Evolutionary conservation across 2,113 vertebrate species (phyloP).

Genomic region (Pseudonaja textilis): DNA sequence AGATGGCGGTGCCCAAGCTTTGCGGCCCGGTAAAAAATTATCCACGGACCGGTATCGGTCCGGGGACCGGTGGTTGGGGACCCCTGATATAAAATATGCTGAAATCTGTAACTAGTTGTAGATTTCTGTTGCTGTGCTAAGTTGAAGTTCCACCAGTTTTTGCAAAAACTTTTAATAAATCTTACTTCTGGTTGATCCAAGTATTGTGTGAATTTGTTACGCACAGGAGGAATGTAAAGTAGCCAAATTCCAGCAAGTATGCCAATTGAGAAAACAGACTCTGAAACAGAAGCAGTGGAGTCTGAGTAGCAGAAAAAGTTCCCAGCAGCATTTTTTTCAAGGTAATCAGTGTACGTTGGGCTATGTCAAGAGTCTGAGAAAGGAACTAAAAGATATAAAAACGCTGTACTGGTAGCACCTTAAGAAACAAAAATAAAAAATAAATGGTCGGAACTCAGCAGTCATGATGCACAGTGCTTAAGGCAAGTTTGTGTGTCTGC

Average conservation of each 20-base stretch:
- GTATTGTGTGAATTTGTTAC: too few relatives aligned
- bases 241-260: neutral
- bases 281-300: neutral
- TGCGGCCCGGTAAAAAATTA: too few relatives aligned
- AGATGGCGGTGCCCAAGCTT: too few relatives aligned
- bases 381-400: neutral
- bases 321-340: neutral
- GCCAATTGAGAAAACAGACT: neutral
- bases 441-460: neutral
- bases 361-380: neutral
- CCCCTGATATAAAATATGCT: too few relatives aligned
- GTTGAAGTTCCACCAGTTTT: too few relatives aligned
- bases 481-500: neutral
- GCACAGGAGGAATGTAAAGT: neutral
- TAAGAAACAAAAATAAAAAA: neutral
- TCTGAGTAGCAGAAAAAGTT: neutral
- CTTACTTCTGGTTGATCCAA: too few relatives aligned
- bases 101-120: too few relatives aligned
- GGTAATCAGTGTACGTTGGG: neutral
- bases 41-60: too few relatives aligned
- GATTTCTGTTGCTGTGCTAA: too few relatives aligned
- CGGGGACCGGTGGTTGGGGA: too few relatives aligned
- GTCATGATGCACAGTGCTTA: neutral
- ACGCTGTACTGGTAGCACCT: neutral
- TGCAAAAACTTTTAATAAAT: too few relatives aligned